Conservation (phyloP, 2,113 vertebrate species). For the Parus major region DNA sequence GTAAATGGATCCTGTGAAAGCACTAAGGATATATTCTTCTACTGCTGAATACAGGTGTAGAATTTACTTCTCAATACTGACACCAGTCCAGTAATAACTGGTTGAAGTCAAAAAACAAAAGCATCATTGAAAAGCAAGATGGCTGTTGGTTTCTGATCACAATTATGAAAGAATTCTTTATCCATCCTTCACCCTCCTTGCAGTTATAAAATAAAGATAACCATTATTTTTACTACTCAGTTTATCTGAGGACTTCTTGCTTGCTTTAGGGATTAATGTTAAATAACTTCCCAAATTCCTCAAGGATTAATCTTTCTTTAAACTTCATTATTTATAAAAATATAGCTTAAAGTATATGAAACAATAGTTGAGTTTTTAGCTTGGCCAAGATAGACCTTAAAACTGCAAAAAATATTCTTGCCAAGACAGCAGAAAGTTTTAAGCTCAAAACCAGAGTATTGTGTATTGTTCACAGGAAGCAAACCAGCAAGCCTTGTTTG, state of each 20-base stretch:
- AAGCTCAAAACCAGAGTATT: too few species aligned
- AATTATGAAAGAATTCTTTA: neutral
- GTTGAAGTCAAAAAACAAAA: neutral
- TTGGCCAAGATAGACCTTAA: too few species aligned
- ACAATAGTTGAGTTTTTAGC: too few species aligned
- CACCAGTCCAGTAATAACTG: neutral
- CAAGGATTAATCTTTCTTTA: neutral
- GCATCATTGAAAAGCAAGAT: neutral
- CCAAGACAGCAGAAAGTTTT: too few species aligned
- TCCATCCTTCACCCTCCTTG: neutral
- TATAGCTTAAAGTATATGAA: neutral
- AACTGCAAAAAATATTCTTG: too few species aligned
- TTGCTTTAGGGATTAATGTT: neutral
- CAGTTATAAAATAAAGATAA: neutral
- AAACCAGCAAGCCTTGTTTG: too few species aligned
- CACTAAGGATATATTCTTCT: neutral
- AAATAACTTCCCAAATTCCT: neutral
- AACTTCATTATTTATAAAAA: neutral
- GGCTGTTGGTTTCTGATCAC: neutral
- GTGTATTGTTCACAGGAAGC: too few species aligned
- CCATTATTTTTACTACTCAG: neutral
- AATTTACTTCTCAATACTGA: neutral
- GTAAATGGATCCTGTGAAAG: neutral
- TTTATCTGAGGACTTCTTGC: neutral
- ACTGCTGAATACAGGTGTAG: neutral